These are phyloP conservation scores for Plodia interpunctella DNA, from an alignment of 1,140 invertebrate species.

Conservation along the genomic window DNA sequence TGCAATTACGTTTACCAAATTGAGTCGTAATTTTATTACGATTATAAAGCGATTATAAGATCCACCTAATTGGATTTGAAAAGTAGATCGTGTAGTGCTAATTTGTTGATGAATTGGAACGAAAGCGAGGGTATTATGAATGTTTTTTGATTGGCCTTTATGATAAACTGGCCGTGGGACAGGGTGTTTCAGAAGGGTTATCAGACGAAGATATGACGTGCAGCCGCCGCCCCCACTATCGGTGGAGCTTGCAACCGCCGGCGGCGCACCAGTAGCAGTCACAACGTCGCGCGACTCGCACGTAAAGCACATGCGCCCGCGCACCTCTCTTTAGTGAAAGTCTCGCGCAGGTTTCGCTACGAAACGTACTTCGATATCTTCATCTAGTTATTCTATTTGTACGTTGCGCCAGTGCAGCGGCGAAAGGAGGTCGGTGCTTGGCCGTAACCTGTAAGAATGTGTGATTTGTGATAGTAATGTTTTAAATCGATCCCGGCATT, in stretches of 20 bases:
- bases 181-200: conserved; percentile 49
- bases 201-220: conserved; percentile 30
- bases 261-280: conserved; percentile 52
- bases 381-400: conserved; percentile 71
- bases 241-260: conserved; percentile 14
- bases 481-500: conserved; percentile 40
- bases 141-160: conserved; percentile 14
- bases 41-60: background rate
- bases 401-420: conserved; percentile 71
- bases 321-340: conserved; percentile 57
- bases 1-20: background rate
- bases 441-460: conserved; percentile 53
- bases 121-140: conserved; percentile 4
- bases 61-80: background rate
- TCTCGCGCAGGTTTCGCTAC: conserved; percentile 64
- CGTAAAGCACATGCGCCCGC: conserved; percentile 42
- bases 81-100: background rate
- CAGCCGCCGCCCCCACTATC: conserved; percentile 34
- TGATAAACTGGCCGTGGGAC: conserved; percentile 13
- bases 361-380: conserved; percentile 62
- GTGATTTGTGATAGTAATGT: conserved; percentile 41
- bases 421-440: conserved; percentile 70
- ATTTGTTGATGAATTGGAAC: background rate
- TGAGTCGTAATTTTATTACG: background rate
- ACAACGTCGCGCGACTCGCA: conserved; percentile 56